Evolutionary conservation across 1,140 invertebrate genomes (phyloP).

Genomic region (Hesperophylax magnus): DNA sequence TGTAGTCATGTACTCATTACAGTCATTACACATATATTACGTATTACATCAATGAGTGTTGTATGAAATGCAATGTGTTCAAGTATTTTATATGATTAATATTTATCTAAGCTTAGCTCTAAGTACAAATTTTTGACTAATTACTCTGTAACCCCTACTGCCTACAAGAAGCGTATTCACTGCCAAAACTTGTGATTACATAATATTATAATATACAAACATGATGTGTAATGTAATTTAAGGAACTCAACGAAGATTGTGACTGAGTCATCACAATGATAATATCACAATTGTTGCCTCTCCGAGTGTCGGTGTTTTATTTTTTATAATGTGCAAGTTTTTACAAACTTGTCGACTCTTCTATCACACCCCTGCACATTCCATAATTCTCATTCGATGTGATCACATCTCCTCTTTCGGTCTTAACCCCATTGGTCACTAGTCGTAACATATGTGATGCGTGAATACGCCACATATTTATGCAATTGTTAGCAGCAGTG

Average conservation of each 20-base stretch:
- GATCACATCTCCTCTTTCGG: not conserved
- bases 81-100: slow-evolving; percentile 43
- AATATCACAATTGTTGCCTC: slow-evolving; percentile 15
- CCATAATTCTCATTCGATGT: not conserved
- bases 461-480: too few species aligned
- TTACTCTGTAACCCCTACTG: slow-evolving; percentile 21
- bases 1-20: too few species aligned
- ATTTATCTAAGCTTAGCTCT: slow-evolving; percentile 38
- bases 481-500: too few species aligned
- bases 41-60: slow-evolving; percentile 22
- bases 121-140: slow-evolving; percentile 46
- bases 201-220: too few species aligned
- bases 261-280: not conserved
- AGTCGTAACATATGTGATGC: too few species aligned
- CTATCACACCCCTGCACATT: not conserved
- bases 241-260: slow-evolving; percentile 15
- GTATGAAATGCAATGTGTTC: slow-evolving; percentile 43
- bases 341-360: not conserved
- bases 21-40: not conserved
- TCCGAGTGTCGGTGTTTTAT: not conserved
- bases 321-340: slow-evolving; percentile 12
- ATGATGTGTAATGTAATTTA: slow-evolving; percentile 15
- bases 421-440: too few species aligned
- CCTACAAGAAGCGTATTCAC: slow-evolving; percentile 26
- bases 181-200: slow-evolving; percentile 40